These are phyloP conservation scores for Scaptomyza caliginosa DNA, from an alignment of 2,888 invertebrate genomes.

Conservation along the genomic window DNA sequence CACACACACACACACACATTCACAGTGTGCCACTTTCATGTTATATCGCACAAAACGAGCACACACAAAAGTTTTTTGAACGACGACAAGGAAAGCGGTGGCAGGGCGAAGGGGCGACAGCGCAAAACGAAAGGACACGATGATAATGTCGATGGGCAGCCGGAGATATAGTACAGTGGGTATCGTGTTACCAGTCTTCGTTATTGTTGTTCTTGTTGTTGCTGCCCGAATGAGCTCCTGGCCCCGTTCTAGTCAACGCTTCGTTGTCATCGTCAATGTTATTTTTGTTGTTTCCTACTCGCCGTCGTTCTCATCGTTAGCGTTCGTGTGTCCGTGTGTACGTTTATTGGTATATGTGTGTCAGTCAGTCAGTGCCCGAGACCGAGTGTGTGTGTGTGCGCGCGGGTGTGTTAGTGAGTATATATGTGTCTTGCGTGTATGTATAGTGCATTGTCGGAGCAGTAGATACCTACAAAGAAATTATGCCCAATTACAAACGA, in stretches of 20 bases:
- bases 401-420: slow-evolving; percentile 15
- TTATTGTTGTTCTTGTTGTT: slow-evolving; percentile 17
- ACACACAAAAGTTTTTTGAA: slow-evolving; percentile 45
- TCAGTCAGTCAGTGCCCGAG: slow-evolving; percentile 75
- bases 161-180: slow-evolving; percentile 70
- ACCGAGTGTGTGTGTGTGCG: slow-evolving; percentile 13
- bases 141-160: slow-evolving; percentile 76
- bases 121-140: slow-evolving; percentile 59
- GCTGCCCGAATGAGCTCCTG: slow-evolving; percentile 32
- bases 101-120: slow-evolving; percentile 16
- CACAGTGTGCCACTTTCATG: slow-evolving; percentile 58
- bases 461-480: slow-evolving; percentile 73
- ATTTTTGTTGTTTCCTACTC: slow-evolving; percentile 75
- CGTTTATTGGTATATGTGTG: slow-evolving; percentile 69
- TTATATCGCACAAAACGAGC: slow-evolving; percentile 66
- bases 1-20: slow-evolving; percentile 17
- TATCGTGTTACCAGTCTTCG: slow-evolving; percentile 30
- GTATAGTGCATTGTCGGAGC: slow-evolving; percentile 16
- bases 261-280: slow-evolving; percentile 72
- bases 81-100: slow-evolving; percentile 20
- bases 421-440: slow-evolving; percentile 25
- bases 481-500: slow-evolving; percentile 55
- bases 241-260: slow-evolving; percentile 38
- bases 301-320: slow-evolving; percentile 22
- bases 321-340: slow-evolving; percentile 39